phyloP scores from a whole-genome alignment of 23 tunicate species.

The Halocynthia aurantium region DNA sequence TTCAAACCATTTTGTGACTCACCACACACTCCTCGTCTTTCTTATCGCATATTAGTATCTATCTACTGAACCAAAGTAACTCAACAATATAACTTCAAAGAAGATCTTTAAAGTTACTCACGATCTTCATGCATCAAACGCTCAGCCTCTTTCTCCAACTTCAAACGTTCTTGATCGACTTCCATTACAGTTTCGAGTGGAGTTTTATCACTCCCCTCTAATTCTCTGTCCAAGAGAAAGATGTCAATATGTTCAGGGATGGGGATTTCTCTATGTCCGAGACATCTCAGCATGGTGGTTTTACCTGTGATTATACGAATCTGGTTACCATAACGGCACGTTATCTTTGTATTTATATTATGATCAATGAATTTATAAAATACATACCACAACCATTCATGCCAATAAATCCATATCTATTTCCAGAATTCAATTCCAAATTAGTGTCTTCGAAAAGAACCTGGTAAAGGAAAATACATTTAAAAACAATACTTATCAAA shows the following conservation, averaged over 20 bases:
- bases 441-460: slow-evolving; percentile 86
- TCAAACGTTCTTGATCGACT: slow-evolving; percentile 76
- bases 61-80: background rate
- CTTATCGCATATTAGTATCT: too few relatives aligned
- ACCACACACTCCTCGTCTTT: too few relatives aligned
- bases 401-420: slow-evolving; percentile 86
- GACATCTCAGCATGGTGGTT: slow-evolving; percentile 70
- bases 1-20: too few relatives aligned
- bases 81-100: background rate
- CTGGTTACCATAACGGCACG: background rate
- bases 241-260: slow-evolving; percentile 86
- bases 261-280: slow-evolving; percentile 64
- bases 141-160: slow-evolving; percentile 81
- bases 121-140: slow-evolving; percentile 59
- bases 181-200: slow-evolving; percentile 76
- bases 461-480: slow-evolving; percentile 13
- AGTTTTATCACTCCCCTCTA: slow-evolving; percentile 53
- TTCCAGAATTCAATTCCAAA: slow-evolving; percentile 82
- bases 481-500: background rate
- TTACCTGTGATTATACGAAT: slow-evolving; percentile 38
- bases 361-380: background rate
- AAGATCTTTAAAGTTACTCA: slow-evolving; percentile 17
- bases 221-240: slow-evolving; percentile 61
- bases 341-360: background rate
- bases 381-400: slow-evolving; percentile 89